Evolutionary conservation across 2,888 invertebrate genomes (phyloP), one percentile per base, ranked within the genome.

Genomic region (Margaritifera margaritifera): DNA sequence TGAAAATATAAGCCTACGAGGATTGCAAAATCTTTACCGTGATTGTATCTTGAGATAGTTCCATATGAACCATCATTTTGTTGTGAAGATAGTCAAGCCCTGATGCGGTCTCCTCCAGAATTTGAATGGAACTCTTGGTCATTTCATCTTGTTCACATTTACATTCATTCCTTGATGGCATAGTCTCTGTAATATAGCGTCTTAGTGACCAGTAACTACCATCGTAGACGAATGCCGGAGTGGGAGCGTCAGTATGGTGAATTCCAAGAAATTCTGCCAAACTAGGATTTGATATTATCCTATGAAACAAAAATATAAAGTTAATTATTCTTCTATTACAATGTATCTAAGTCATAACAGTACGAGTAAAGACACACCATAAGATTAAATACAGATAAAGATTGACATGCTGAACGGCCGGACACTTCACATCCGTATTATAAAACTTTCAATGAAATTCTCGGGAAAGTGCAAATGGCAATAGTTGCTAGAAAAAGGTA

Each of bases 221-320:
- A 25, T 71, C 59, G 59, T 80, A 85, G 25, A 85, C 71, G 50
- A 81, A 84, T 4, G 79, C 77, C 1, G 81, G 80, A 4, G 72
- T 73, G 4, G 62, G 66, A 5, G 75, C 66, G 27, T 78, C 79
- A 3, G 81, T 74, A 8, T 80, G 76, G 22, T 81, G 80, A 66
- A 84, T 82, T 1, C 85, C 85, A 11, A 84, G 66, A 59, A 86
- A 84, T 51, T 78, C 75, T 0, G 82, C 82, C 20, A 86, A 31
- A 24, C 63, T 42, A 8, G 83, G 57, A 25, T 80, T 72, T 5
- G 62, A 6, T 55, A 22, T 42, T 5, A 24, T 22, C 11, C 50
- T 42, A 61, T 59, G n/a, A 24, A 24, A 59, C 19, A 60, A 60
- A n/a, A 31, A 18, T 11, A 25, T n/a, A 24, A 22, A 24, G 3